Percentiles rank a stretch among this genome's conserved stretches.
Evolutionary conservation across 2,888 invertebrate genomes (phyloP).

Genomic region (Amiota communis): DNA sequence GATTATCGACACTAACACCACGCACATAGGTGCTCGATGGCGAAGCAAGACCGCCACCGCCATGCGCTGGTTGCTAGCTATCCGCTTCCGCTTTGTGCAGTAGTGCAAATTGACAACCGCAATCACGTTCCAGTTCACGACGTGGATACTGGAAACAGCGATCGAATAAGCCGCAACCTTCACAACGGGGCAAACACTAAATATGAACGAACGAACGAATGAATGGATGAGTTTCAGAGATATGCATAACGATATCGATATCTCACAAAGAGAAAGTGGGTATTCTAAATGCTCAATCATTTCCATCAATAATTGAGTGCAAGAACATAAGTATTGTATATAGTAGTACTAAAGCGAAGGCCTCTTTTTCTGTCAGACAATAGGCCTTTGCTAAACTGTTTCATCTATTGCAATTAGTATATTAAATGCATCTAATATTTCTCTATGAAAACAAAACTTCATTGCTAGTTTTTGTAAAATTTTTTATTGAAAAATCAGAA

Average conservation of each 20-base stretch:
- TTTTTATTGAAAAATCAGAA: too few species aligned
- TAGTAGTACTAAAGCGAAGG: too few species aligned
- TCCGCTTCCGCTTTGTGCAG: conserved; percentile 87
- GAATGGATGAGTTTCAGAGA: conserved; percentile 10
- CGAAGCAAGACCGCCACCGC: conserved; percentile 57
- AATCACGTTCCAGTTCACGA: conserved; percentile 83
- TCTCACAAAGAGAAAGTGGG: too few species aligned
- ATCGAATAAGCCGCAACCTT: conserved; percentile 90
- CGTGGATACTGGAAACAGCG: conserved; percentile 91
- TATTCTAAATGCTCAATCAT: too few species aligned
- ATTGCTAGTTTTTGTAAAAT: too few species aligned
- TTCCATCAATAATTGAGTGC: too few species aligned
- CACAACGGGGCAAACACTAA: conserved; percentile 77
- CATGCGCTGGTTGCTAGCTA: conserved; percentile 75
- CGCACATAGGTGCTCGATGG: conserved; percentile 65
- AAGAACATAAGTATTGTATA: too few species aligned
- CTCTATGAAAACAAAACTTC: too few species aligned
- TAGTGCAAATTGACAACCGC: conserved; percentile 92
- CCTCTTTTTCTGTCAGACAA: too few species aligned
- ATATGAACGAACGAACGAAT: conserved; percentile 20
- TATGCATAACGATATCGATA: background rate
- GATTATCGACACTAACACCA: conserved; percentile 60
- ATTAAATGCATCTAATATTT: too few species aligned
- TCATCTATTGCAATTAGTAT: too few species aligned
- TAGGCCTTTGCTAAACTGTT: too few species aligned